A percentile compares a stretch with the other conserved stretches of the same genome.
phyloP scores from a whole-genome alignment of 2,888 invertebrate genomes.

The Nasonia oneida region DNA sequence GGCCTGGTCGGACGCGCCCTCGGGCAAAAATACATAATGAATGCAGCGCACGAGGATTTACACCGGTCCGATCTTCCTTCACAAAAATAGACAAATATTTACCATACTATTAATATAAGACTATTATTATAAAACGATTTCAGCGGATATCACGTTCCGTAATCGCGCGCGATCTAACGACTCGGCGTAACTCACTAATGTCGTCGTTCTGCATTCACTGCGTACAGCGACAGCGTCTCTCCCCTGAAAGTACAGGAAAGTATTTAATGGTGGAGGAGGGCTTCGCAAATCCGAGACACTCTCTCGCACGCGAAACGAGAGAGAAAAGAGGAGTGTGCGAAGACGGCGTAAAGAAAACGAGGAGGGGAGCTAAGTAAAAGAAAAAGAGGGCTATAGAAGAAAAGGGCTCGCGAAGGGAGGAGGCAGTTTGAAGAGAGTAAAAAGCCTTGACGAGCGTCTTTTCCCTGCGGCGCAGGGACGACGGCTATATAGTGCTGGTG shows the following conservation, averaged over 20 bases:
- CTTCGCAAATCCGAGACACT: conserved; percentile 50
- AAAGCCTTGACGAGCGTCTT: conserved; percentile 47
- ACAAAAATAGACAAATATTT: neutral
- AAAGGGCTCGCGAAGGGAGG: conserved; percentile 6
- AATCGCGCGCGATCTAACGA: neutral
- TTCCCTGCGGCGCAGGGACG: conserved; percentile 14
- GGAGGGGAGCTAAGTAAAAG: conserved; percentile 34
- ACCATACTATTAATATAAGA: neutral
- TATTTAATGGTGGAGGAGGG: conserved; percentile 51
- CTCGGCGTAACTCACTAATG: neutral
- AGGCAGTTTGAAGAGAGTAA: conserved; percentile 46
- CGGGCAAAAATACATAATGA: neutral
- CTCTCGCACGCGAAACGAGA: neutral
- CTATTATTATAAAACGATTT: neutral
- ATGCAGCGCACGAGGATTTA: neutral
- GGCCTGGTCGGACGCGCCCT: neutral
- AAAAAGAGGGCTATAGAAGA: conserved; percentile 8
- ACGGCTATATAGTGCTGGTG: neutral
- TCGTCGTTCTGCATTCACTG: neutral
- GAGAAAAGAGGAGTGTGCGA: neutral
- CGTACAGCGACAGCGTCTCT: neutral
- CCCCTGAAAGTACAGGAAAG: conserved; percentile 34
- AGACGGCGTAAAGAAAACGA: conserved; percentile 17
- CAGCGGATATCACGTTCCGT: neutral
- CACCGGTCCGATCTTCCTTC: neutral